Conservation (phyloP, 2,113 vertebrate species). For the Oreotrochilus melanogaster region DNA sequence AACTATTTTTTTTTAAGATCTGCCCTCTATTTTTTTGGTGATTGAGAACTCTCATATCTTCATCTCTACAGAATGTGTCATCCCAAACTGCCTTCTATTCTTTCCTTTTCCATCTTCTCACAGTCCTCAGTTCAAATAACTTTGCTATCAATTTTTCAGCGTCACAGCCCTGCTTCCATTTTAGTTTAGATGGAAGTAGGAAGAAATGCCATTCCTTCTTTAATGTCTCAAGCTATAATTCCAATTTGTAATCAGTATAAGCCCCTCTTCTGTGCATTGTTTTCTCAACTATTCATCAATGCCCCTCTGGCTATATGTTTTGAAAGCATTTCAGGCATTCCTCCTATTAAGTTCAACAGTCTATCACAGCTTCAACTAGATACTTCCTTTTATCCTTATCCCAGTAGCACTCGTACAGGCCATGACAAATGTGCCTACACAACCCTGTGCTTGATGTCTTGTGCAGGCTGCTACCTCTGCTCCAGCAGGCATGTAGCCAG, state of each 20-base stretch:
- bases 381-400: neutral
- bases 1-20: neutral
- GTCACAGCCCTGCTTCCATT: neutral
- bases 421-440: neutral
- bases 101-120: neutral
- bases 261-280: fast-evolving
- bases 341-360: neutral
- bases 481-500: neutral
- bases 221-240: neutral
- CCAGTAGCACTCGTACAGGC: neutral
- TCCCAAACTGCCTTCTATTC: neutral
- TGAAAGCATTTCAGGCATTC: fast-evolving
- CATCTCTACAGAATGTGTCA: neutral
- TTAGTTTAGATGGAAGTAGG: neutral
- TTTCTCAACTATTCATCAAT: neutral
- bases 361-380: neutral
- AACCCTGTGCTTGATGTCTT: fast-evolving
- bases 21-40: neutral
- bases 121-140: neutral
- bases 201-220: neutral
- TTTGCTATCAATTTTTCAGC: neutral
- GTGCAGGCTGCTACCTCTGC: neutral
- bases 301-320: fast-evolving
- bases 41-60: neutral
- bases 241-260: neutral